Evolutionary conservation across 2,888 invertebrate species (phyloP).

Genomic region (Chironomus tentans): DNA sequence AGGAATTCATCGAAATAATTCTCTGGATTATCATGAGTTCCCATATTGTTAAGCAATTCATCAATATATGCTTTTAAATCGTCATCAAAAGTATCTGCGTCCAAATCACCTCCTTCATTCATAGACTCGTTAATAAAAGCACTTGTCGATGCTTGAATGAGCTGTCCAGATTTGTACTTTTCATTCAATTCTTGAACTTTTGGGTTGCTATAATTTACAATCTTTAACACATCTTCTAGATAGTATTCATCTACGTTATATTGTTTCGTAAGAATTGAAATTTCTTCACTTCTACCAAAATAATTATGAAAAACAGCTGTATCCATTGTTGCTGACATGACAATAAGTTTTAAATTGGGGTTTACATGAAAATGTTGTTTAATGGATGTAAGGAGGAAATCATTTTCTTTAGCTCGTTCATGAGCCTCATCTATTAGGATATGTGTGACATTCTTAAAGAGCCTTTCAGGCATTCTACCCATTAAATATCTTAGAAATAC

Average conservation of each 20-base stretch:
- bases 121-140: slow-evolving; percentile 33
- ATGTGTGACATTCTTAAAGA: slow-evolving; percentile 61
- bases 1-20: slow-evolving; percentile 65
- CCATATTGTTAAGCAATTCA: slow-evolving; percentile 44
- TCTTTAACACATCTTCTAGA: slow-evolving; percentile 67
- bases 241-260: slow-evolving; percentile 67
- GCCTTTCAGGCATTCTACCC: slow-evolving; percentile 51
- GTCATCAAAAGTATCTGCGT: slow-evolving; percentile 32
- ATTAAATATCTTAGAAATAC: slow-evolving; percentile 81
- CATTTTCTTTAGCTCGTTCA: slow-evolving; percentile 78
- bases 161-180: slow-evolving; percentile 31
- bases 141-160: slow-evolving; percentile 31
- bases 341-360: slow-evolving; percentile 66
- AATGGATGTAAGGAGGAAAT: slow-evolving; percentile 81
- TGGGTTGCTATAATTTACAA: slow-evolving; percentile 35
- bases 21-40: slow-evolving; percentile 49
- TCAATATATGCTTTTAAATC: slow-evolving; percentile 46
- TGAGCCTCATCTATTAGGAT: slow-evolving; percentile 91
- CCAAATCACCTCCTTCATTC: background rate
- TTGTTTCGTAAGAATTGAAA: slow-evolving; percentile 59
- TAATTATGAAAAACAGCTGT: slow-evolving; percentile 59
- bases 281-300: slow-evolving; percentile 57
- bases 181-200: slow-evolving; percentile 28
- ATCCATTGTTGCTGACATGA: slow-evolving; percentile 95
- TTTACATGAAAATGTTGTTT: slow-evolving; percentile 62